Conservation (phyloP, 2,797 vertebrate genomes). For the Lutjanus argentimaculatus region DNA sequence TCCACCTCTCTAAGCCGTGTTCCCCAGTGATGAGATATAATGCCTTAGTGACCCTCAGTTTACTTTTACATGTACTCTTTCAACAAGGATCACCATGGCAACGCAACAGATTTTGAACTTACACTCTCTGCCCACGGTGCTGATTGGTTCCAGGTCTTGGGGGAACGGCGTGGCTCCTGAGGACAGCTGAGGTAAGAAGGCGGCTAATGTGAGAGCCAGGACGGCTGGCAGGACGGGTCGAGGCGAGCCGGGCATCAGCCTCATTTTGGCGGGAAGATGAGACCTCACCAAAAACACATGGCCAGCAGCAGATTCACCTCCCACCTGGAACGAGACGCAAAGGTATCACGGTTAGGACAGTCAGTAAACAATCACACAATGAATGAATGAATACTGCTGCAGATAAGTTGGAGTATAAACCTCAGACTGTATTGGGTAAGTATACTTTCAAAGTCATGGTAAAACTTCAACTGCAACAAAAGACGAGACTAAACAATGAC, state of each 20-base stretch:
- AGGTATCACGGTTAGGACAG: not conserved
- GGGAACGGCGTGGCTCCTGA: conserved; percentile 84
- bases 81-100: conserved; percentile 51
- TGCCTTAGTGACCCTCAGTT: conserved; percentile 24
- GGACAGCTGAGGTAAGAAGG: conserved; percentile 75
- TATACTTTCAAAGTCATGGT: not conserved
- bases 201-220: conserved; percentile 75
- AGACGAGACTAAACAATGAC: conserved; percentile 3
- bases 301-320: conserved; percentile 62
- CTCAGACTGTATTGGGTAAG: not conserved
- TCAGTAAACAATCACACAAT: not conserved
- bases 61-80: conserved; percentile 31
- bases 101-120: conserved; percentile 63
- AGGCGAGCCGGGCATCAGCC: conserved; percentile 77
- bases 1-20: conserved; percentile 1
- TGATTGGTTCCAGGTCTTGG: conserved; percentile 88
- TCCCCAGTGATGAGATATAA: conserved; percentile 20
- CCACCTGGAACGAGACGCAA: conserved; percentile 70
- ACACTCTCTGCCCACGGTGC: conserved; percentile 84
- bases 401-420: not conserved
- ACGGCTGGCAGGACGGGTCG: conserved; percentile 77
- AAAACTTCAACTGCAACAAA: not conserved
- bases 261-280: conserved; percentile 81
- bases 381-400: not conserved
- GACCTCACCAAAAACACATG: conserved; percentile 86